These are phyloP conservation scores for Doris montereyensis DNA, from an alignment of 2,888 invertebrate species.

Conservation along the genomic window DNA sequence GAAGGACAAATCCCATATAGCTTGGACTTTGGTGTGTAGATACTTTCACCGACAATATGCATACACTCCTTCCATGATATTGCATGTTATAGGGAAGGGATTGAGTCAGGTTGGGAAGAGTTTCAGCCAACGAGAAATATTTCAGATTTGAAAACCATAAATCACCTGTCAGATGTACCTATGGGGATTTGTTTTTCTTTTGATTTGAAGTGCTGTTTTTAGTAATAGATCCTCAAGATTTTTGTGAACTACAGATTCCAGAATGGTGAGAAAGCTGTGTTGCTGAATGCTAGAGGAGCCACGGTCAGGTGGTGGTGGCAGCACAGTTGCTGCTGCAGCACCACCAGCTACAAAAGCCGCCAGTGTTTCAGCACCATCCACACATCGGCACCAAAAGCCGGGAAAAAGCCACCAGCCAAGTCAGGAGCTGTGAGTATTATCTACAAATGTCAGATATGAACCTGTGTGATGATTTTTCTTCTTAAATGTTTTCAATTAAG, in stretches of 20 bases:
- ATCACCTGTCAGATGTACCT: not conserved
- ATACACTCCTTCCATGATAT: too few species aligned
- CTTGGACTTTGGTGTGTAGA: too few species aligned
- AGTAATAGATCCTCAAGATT: not conserved
- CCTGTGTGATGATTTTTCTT: too few species aligned
- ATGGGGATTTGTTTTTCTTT: too few species aligned
- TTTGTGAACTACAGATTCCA: conserved; percentile 79
- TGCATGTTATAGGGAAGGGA: too few species aligned
- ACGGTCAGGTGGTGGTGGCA: conserved; percentile 50
- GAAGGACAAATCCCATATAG: too few species aligned
- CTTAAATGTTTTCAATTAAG: too few species aligned
- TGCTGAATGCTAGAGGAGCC: conserved; percentile 67
- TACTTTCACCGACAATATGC: too few species aligned
- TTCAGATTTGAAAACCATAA: too few species aligned
- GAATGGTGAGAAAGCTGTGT: conserved; percentile 93
- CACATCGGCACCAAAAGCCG: not conserved
- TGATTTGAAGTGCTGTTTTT: not conserved
- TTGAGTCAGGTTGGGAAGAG: not conserved
- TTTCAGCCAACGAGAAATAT: too few species aligned
- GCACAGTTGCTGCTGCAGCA: conserved; percentile 48
- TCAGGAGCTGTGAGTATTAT: too few species aligned
- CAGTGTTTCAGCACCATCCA: not conserved
- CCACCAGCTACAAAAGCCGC: conserved; percentile 46
- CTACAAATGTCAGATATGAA: too few species aligned
- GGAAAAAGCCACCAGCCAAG: conserved; percentile 31